These are phyloP conservation scores for Eolophus roseicapilla DNA, from an alignment of 2,113 vertebrate genomes.

Conservation along the genomic window DNA sequence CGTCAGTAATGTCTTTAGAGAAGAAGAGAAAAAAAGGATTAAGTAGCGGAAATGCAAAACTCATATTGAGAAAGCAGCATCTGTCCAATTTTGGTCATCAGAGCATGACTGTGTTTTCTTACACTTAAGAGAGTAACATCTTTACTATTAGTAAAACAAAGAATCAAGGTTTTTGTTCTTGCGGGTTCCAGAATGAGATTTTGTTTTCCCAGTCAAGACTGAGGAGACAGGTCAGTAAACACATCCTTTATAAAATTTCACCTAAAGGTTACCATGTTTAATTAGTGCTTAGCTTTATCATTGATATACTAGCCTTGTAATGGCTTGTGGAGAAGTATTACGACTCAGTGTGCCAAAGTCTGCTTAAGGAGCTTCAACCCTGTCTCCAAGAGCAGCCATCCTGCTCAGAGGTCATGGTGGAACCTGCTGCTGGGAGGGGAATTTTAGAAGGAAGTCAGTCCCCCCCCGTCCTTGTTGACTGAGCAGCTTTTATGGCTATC, in stretches of 20 bases:
- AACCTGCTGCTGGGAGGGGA: neutral
- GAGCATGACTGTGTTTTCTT: neutral
- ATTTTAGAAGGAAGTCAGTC: neutral
- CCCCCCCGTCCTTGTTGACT: neutral
- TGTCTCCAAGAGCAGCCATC: fast-evolving
- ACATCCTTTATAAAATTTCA: neutral
- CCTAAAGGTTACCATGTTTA: neutral
- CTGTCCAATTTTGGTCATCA: neutral
- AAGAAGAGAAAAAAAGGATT: neutral
- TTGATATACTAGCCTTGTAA: neutral
- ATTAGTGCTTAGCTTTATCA: neutral
- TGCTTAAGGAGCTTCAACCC: neutral
- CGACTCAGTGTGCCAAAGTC: neutral
- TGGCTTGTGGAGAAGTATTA: neutral
- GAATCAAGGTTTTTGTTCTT: neutral
- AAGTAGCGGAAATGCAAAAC: neutral
- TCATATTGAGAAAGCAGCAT: neutral
- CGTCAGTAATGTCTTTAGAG: neutral
- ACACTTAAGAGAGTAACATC: neutral
- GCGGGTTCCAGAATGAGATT: neutral
- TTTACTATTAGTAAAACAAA: neutral
- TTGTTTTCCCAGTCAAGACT: neutral
- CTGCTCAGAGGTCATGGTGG: neutral
- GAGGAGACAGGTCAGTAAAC: neutral
- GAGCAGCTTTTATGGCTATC: neutral